These are phyloP conservation scores for Tachina fera DNA, from an alignment of 2,888 invertebrate genomes.

Conservation along the genomic window DNA sequence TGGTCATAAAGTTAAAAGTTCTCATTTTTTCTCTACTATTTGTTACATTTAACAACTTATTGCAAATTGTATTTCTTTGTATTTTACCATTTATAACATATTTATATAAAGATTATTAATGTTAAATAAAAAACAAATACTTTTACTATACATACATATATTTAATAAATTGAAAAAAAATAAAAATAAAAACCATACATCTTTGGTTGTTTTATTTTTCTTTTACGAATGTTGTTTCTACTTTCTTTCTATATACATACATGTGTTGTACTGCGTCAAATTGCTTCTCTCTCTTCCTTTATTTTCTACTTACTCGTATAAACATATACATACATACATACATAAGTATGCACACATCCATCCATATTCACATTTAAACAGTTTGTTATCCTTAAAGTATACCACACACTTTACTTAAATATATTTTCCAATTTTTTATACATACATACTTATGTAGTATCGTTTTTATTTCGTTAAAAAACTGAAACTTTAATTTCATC, in stretches of 20 bases:
- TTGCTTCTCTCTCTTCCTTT: slow-evolving; percentile 37
- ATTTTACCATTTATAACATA: slow-evolving; percentile 60
- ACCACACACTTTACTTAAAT: neutral
- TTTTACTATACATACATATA: slow-evolving; percentile 1
- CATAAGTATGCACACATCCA: neutral
- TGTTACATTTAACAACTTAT: slow-evolving; percentile 35
- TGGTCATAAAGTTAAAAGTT: neutral
- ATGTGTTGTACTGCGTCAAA: slow-evolving; percentile 39
- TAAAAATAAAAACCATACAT: slow-evolving; percentile 64
- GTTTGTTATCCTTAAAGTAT: slow-evolving; percentile 40
- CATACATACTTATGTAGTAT: neutral
- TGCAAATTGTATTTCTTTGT: slow-evolving; percentile 58
- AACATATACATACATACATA: neutral
- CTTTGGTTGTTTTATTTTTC: slow-evolving; percentile 70
- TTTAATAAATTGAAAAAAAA: slow-evolving; percentile 66
- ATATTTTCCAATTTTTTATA: slow-evolving; percentile 1
- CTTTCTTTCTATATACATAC: slow-evolving; percentile 39
- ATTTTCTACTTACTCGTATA: neutral
- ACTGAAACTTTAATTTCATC: slow-evolving; percentile 1
- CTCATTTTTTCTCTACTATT: slow-evolving; percentile 18
- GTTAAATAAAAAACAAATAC: slow-evolving; percentile 51
- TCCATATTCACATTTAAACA: slow-evolving; percentile 36
- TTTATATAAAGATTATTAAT: slow-evolving; percentile 63
- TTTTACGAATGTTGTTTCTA: slow-evolving; percentile 67
- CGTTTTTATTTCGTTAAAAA: neutral